Base-by-base conservation (phyloP, 2,888 invertebrate species). In the Meiosimyza platycephala region DNA sequence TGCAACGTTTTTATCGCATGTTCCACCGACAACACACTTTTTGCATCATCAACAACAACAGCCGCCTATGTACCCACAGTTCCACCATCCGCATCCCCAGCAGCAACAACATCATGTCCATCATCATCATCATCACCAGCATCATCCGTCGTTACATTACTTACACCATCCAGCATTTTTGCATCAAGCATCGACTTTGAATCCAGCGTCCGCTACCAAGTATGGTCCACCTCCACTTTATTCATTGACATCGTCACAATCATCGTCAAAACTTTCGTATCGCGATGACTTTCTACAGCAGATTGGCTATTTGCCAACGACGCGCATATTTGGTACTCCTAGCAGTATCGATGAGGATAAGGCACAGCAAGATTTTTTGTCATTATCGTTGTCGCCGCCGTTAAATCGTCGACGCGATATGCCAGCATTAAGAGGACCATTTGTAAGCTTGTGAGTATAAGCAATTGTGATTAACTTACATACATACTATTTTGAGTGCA, bases 321-420 rank as follows among this genome's bases (percentile, higher is more conserved):
- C 85, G 55, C 84, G 85, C 75, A 85, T 85, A 78, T 85, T 85
- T 75, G 83, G 84, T 74, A 84, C 82, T 33, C 82, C 85, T 71
- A 80, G 83, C 67, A 84, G 85, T 77, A 82, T 84, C 52, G 83
- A 86, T 74, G 86, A 86, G 79, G 85, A 85, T 76, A 83, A 83
- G 73, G 81, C 84, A 4, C 87, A 86, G 77, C 87, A 87, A 80
- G 60, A 87, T 72, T 87, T 86, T 76, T 79, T 88, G 74, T 88
- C 87, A 67, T 77, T 88, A 71, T 88, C 87, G 52, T 80, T 88
- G 77, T 88, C 87, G 57, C 87, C 87, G 72, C 88, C 88, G 62
- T 79, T 88, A 73, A 88, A 85, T 80, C 85, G 88, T 40, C 83
- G 87, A 28, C 83, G 86, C 72, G 86, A 86, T 72, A 87, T 87